These are phyloP conservation scores for Nephrotoma flavescens DNA, from an alignment of 2,888 invertebrate species.

Conservation along the genomic window DNA sequence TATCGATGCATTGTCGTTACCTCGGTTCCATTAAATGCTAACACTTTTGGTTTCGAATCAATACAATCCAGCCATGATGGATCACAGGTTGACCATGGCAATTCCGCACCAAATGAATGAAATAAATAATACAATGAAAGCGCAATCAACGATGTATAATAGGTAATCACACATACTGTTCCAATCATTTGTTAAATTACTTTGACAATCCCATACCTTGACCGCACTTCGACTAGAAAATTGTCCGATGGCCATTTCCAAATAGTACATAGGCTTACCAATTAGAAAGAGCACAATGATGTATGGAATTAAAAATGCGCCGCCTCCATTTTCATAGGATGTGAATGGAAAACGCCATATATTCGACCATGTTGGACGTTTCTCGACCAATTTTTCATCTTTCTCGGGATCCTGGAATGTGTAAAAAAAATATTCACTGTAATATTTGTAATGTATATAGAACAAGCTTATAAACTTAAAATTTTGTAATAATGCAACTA, in stretches of 20 bases:
- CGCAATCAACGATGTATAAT: conserved; percentile 62
- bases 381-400: neutral
- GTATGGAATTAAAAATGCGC: conserved; percentile 59
- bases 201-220: conserved; percentile 57
- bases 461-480: no score
- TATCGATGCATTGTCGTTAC: neutral
- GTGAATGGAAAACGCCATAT: conserved; percentile 51
- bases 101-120: conserved; percentile 49
- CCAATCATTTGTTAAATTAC: conserved; percentile 53
- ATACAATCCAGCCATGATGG: conserved; percentile 26
- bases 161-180: conserved; percentile 50
- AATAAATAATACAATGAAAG: conserved; percentile 57
- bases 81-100: conserved; percentile 60
- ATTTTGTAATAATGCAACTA: no score
- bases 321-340: conserved; percentile 59
- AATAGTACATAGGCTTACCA: conserved; percentile 65
- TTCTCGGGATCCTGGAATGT: neutral
- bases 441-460: no score
- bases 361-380: conserved; percentile 38
- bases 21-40: neutral
- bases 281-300: conserved; percentile 50
- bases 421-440: neutral
- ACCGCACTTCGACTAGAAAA: conserved; percentile 68
- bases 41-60: conserved; percentile 14
- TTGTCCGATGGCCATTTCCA: conserved; percentile 72